Percentiles rank a stretch among this genome's conserved stretches.
Evolutionary conservation across 2,888 invertebrate species (phyloP).

Genomic region (Peribatodes rhomboidaria): DNA sequence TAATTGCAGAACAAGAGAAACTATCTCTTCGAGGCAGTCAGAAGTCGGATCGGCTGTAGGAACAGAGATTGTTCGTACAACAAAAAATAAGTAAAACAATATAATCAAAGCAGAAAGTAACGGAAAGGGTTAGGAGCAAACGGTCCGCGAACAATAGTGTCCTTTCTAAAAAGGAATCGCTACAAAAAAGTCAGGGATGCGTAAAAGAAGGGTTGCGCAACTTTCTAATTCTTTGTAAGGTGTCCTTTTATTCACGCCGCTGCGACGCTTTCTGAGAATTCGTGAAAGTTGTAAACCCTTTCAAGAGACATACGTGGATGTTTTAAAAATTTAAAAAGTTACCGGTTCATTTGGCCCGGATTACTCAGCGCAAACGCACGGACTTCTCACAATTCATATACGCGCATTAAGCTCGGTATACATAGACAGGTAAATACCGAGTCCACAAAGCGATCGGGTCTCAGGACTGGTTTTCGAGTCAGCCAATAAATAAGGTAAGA

Average conservation of each 20-base stretch:
- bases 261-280: constrained; percentile 73
- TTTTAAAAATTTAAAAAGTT: constrained; percentile 50
- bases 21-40: constrained; percentile 29
- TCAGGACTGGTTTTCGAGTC: constrained; percentile 80
- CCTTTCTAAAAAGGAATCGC: constrained; percentile 73
- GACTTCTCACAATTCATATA: constrained; percentile 61
- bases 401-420: constrained; percentile 57
- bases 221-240: constrained; percentile 85
- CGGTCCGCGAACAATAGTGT: constrained; percentile 75
- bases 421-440: constrained; percentile 69
- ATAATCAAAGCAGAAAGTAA: constrained; percentile 70
- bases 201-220: constrained; percentile 84
- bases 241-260: constrained; percentile 65
- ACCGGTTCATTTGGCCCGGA: constrained; percentile 65
- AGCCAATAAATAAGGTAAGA: constrained; percentile 85
- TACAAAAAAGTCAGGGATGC: constrained; percentile 74
- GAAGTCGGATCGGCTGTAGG: constrained; percentile 40
- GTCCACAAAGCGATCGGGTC: constrained; percentile 71
- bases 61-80: constrained; percentile 52
- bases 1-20: constrained; percentile 59
- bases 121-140: constrained; percentile 82
- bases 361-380: constrained; percentile 56
- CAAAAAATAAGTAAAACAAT: constrained; percentile 68
- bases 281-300: constrained; percentile 77
- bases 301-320: constrained; percentile 55